Evolutionary conservation across 2,888 invertebrate genomes (phyloP).

Genomic region (Apotomis capreana): DNA sequence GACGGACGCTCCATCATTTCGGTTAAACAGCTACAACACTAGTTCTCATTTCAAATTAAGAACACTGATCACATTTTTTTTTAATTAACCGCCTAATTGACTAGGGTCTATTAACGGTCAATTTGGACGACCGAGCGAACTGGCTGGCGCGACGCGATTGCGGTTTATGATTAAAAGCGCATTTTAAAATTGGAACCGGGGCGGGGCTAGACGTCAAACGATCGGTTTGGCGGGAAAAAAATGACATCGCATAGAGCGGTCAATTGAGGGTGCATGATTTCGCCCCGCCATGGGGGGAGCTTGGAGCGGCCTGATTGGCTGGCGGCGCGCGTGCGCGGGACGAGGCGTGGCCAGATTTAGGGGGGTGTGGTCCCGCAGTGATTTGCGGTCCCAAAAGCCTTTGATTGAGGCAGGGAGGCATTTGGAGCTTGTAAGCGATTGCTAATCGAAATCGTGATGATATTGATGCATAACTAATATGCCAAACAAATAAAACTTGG

Average conservation of each 20-base stretch:
- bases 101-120: slow-evolving; percentile 44
- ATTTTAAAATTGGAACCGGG: slow-evolving; percentile 69
- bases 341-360: slow-evolving; percentile 70
- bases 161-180: slow-evolving; percentile 72
- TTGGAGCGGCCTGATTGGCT: slow-evolving; percentile 62
- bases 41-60: slow-evolving; percentile 38
- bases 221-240: slow-evolving; percentile 77
- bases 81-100: slow-evolving; percentile 38
- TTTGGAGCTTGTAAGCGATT: slow-evolving; percentile 42
- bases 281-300: slow-evolving; percentile 54
- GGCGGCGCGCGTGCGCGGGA: slow-evolving; percentile 66
- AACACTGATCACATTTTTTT: slow-evolving; percentile 40
- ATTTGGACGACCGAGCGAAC: slow-evolving; percentile 57
- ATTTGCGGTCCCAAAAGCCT: slow-evolving; percentile 79
- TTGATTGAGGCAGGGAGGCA: slow-evolving; percentile 73
- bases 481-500: too few relatives aligned
- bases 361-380: slow-evolving; percentile 78
- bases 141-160: slow-evolving; percentile 60
- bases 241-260: slow-evolving; percentile 76
- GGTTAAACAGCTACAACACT: slow-evolving; percentile 21
- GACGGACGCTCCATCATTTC: slow-evolving; percentile 72
- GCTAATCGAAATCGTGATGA: not conserved
- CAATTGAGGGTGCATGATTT: slow-evolving; percentile 70
- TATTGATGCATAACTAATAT: not conserved
- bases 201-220: slow-evolving; percentile 68